These are phyloP conservation scores for Garrulus glandarius DNA, from an alignment of 2,797 vertebrate species.

Conservation along the genomic window DNA sequence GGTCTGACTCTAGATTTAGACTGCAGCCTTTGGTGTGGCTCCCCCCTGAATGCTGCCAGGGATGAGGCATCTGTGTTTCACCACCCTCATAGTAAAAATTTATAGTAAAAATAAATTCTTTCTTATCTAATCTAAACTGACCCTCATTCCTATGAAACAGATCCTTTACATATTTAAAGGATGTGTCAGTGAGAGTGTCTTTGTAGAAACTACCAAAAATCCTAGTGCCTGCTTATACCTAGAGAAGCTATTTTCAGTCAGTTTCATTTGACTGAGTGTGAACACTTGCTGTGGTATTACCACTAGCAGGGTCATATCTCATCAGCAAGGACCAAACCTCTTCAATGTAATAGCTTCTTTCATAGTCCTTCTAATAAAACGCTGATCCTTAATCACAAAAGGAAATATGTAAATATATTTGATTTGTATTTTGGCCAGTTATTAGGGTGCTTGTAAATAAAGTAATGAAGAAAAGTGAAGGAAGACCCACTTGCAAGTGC, in stretches of 20 bases:
- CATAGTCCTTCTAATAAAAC: neutral
- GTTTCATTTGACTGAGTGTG: neutral
- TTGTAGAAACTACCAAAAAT: neutral
- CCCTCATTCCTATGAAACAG: neutral
- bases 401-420: neutral
- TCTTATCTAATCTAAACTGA: neutral
- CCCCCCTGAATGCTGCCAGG: neutral
- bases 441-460: neutral
- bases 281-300: neutral
- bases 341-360: neutral
- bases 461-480: neutral
- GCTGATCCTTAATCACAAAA: neutral
- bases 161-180: neutral
- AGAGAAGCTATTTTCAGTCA: neutral
- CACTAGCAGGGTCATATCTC: neutral
- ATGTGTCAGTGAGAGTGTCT: neutral
- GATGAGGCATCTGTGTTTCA: neutral
- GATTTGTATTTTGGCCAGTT: neutral
- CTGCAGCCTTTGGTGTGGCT: neutral
- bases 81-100: neutral
- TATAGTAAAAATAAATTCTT: too few relatives aligned
- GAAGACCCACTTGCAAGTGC: neutral
- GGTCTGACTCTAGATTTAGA: neutral
- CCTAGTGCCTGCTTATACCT: neutral
- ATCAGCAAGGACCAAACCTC: neutral